Evolutionary conservation across 2,888 invertebrate species (phyloP), one percentile per base, ranked within the genome.

Genomic region (Nomada goodeniana): DNA sequence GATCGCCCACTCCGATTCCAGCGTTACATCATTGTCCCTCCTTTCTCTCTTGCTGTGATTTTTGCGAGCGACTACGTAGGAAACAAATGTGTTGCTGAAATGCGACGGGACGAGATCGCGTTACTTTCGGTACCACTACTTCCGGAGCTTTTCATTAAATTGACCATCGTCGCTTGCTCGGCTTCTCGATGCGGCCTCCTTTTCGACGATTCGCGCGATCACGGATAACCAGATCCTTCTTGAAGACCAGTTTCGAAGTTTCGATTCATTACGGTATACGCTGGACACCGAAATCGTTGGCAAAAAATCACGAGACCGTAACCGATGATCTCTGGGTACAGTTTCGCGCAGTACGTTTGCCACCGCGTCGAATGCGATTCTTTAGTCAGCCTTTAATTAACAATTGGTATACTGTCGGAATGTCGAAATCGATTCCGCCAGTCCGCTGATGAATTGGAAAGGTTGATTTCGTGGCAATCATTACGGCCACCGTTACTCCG

Each of bases 1-100:
- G 75, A 86, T 79, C 78, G 73, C 67, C 55, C 76, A 73, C 70
- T 82, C 81, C 76, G 77, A 82, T 86, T 86, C 81, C 57, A 60
- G 73, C 73, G 75, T 86, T 86, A 71, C 84, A 75, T 86, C 86
- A 86, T 60, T 68, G 42, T 70, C 71, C 52, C 53, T 20, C 75
- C 78, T 72, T 67, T 71, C 67, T n/a, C 59, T 52, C 47, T 53
- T 53, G 20, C 53, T 9, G 20, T 7, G 53, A n/a, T 23, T 63
- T 72, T 67, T 42, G 50, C 67, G 60, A 53, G 26, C 60, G 65
- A 26, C 61, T 20, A 57, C 18, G 60, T 15, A 26, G 26, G 53
- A 65, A 20, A 36, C 60, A 78, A 64, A 59, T 60, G 42, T 53
- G 50, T 3, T 50, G 26, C 57, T 47, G 50, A 73, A 77, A 71